A percentile compares a stretch with the other conserved stretches of the same genome.
These are phyloP conservation scores for Sminthopsis crassicaudata DNA, from an alignment of 2,113 vertebrate genomes.

Conservation along the genomic window DNA sequence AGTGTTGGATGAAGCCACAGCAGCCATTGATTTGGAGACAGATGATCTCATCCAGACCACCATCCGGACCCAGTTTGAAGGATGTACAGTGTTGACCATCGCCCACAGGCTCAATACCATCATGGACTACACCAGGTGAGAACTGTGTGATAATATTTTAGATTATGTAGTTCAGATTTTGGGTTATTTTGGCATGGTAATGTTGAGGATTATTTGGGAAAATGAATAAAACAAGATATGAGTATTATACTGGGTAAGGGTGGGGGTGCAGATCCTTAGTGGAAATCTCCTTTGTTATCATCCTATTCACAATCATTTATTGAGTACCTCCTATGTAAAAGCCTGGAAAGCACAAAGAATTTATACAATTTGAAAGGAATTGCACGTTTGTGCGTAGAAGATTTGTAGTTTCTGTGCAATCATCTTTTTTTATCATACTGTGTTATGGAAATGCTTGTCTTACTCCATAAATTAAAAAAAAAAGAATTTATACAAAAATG, in stretches of 20 bases:
- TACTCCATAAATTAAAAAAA: no score
- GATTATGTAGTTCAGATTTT: not conserved
- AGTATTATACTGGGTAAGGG: not conserved
- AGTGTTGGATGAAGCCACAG: conserved; percentile 95
- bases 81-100: conserved; percentile 96
- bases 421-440: no score
- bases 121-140: conserved; percentile 96
- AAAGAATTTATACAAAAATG: not conserved
- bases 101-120: conserved; percentile 98
- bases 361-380: not conserved
- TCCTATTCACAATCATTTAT: not conserved
- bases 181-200: not conserved
- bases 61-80: conserved; percentile 94
- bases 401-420: no score
- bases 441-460: no score
- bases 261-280: not conserved
- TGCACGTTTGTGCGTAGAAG: no score
- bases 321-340: not conserved
- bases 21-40: conserved; percentile 95
- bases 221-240: not conserved
- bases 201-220: not conserved
- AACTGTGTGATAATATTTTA: fast-evolving
- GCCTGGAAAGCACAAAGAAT: not conserved
- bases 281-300: not conserved
- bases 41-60: conserved; percentile 97